Percentiles rank a stretch among this genome's conserved stretches.
These are phyloP conservation scores for Rhabdophis nuchalis DNA, from an alignment of 2,797 vertebrate species.

Conservation along the genomic window DNA sequence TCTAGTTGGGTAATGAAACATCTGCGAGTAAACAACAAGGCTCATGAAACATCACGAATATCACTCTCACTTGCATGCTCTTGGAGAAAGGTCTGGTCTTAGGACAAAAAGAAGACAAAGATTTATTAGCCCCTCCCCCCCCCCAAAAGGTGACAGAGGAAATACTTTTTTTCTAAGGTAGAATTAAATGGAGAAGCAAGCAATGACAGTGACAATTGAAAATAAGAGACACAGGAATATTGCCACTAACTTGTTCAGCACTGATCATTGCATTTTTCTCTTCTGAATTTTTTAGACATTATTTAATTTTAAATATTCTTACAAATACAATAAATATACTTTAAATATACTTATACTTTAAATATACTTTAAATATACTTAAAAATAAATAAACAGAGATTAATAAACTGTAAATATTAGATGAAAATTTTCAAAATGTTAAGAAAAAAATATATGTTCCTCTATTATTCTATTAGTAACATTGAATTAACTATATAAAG, in stretches of 20 bases:
- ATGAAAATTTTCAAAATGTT: background rate
- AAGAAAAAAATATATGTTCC: background rate
- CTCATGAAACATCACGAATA: background rate
- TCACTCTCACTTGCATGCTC: background rate
- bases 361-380: background rate
- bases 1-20: background rate
- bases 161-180: background rate
- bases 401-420: background rate
- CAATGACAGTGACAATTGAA: background rate
- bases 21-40: background rate
- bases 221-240: background rate
- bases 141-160: background rate
- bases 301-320: background rate
- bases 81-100: accelerated
- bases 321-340: too few species aligned
- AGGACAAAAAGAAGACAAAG: background rate
- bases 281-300: background rate
- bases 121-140: too few species aligned
- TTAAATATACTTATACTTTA: too few species aligned
- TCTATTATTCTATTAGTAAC: background rate
- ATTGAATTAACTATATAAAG: background rate
- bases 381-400: background rate
- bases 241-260: background rate
- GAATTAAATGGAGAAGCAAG: background rate
- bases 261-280: background rate